Conservation (phyloP, 2,797 vertebrate species). For the Enoplosus armatus region DNA sequence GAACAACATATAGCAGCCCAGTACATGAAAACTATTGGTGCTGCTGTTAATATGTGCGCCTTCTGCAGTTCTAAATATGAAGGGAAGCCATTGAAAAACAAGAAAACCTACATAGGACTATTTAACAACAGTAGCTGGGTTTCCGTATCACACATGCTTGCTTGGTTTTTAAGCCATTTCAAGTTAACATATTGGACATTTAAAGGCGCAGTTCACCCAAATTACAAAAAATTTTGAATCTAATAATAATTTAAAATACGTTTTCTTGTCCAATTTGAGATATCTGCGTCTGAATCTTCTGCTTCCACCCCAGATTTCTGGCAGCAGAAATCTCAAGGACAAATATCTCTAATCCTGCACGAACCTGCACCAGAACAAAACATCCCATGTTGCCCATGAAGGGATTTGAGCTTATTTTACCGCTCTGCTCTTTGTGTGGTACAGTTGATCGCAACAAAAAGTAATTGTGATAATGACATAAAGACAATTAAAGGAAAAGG, state of each 20-base stretch:
- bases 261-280: not conserved
- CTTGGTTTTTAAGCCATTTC: not conserved
- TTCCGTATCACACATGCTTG: not conserved
- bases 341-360: too few species aligned
- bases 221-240: not conserved
- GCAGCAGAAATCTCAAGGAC: not conserved
- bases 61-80: not conserved
- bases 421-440: not conserved
- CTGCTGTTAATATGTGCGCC: not conserved
- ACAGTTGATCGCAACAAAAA: not conserved
- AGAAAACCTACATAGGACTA: too few species aligned
- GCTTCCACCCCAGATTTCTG: not conserved
- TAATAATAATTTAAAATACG: too few species aligned
- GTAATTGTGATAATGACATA: conserved; percentile 7
- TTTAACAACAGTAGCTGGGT: not conserved
- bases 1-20: not conserved
- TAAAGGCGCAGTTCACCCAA: not conserved
- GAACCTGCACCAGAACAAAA: too few species aligned
- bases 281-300: not conserved
- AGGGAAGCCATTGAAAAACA: not conserved
- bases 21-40: not conserved
- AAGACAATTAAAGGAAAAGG: not conserved
- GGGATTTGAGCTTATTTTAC: not conserved
- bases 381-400: not conserved
- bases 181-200: not conserved